A percentile compares a stretch with the other conserved stretches of the same genome.
These are phyloP conservation scores for Monochamus saltuarius DNA, from an alignment of 1,140 invertebrate genomes.

Conservation along the genomic window DNA sequence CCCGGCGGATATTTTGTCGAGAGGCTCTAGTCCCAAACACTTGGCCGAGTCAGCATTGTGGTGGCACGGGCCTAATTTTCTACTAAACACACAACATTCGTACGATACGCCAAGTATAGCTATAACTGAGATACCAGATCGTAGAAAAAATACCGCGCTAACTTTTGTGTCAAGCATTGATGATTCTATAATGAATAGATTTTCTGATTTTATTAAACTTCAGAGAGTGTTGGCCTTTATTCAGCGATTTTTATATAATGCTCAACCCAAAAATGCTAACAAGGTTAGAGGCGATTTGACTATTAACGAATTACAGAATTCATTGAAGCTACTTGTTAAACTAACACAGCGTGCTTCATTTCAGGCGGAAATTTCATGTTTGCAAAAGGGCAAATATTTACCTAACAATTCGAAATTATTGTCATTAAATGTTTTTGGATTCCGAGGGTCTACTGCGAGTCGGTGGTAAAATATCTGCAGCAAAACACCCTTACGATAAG, in stretches of 20 bases:
- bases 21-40: constrained; percentile 28
- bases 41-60: constrained; percentile 8
- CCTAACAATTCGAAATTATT: constrained; percentile 14
- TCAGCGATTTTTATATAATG: constrained; percentile 9
- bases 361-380: constrained; percentile 5
- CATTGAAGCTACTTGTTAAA: constrained; percentile 6
- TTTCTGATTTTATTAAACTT: not conserved
- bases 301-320: not conserved
- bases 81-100: not conserved
- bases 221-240: constrained; percentile 16
- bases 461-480: constrained; percentile 46
- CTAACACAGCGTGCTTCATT: constrained; percentile 9
- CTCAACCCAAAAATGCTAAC: not conserved
- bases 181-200: constrained; percentile 12
- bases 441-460: constrained; percentile 47
- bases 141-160: not conserved
- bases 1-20: constrained; percentile 44
- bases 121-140: not conserved
- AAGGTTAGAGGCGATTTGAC: not conserved
- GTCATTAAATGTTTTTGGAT: constrained; percentile 48
- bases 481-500: constrained; percentile 32
- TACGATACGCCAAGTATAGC: not conserved
- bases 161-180: not conserved
- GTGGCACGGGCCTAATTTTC: constrained; percentile 24
- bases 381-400: constrained; percentile 5